Evolutionary conservation across 2,113 vertebrate genomes (phyloP).

Genomic region (Dolichallabes microphthalmus): DNA sequence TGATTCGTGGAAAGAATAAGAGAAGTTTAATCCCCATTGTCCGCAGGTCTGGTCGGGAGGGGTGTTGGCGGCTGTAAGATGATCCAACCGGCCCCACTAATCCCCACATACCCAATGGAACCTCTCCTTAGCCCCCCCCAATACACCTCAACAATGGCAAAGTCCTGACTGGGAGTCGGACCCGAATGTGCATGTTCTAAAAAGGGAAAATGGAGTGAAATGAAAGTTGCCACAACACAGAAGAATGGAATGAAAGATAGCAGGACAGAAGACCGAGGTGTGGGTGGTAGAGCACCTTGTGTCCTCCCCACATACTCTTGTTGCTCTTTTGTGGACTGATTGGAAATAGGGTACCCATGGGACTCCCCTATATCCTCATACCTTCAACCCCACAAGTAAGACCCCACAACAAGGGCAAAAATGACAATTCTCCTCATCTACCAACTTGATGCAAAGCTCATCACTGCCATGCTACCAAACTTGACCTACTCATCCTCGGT

Average conservation of each 20-base stretch:
- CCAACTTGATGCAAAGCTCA: conserved; percentile 5
- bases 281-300: conserved; percentile 63
- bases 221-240: conserved; percentile 79
- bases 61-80: conserved; percentile 79
- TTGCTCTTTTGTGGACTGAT: conserved; percentile 76
- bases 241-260: conserved; percentile 77
- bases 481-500: neutral
- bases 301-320: conserved; percentile 58
- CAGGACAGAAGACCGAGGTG: conserved; percentile 71
- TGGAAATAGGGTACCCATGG: conserved; percentile 68
- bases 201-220: conserved; percentile 77
- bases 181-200: conserved; percentile 78
- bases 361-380: conserved; percentile 58
- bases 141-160: conserved; percentile 71
- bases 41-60: conserved; percentile 66
- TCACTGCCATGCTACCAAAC: neutral
- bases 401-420: conserved; percentile 60
- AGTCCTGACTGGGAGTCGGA: conserved; percentile 73
- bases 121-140: conserved; percentile 56
- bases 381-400: conserved; percentile 58
- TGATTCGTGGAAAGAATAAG: conserved; percentile 79
- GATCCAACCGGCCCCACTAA: conserved; percentile 81
- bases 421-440: conserved; percentile 64
- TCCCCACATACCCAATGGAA: conserved; percentile 71
- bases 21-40: conserved; percentile 85